These are phyloP conservation scores for Spondyliosoma cantharus DNA, from an alignment of 2,797 vertebrate species.

Conservation along the genomic window DNA sequence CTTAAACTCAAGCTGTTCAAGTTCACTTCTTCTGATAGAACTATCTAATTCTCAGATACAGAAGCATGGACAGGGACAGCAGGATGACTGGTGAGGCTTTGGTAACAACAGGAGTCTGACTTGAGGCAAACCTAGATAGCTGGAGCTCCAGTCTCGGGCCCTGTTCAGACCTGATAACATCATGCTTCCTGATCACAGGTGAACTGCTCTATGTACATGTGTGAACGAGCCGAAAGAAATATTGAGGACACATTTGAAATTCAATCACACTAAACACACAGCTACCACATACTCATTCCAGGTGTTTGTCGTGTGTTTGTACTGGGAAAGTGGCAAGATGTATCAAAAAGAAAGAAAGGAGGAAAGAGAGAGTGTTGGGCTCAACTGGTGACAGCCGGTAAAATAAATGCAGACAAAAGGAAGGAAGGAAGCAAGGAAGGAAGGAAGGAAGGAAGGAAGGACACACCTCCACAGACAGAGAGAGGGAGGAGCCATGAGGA, in stretches of 20 bases:
- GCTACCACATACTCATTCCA: not conserved
- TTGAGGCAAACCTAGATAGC: constrained; percentile 9
- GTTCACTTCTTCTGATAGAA: not conserved
- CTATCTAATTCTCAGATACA: not conserved
- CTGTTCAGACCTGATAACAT: no score
- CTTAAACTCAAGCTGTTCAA: not conserved
- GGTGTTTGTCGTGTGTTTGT: not conserved
- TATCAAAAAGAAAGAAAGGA: not conserved
- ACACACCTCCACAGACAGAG: constrained; percentile 89
- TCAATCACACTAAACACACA: not conserved
- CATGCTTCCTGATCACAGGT: no score
- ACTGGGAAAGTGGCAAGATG: not conserved
- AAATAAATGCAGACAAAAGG: not conserved
- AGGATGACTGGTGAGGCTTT: not conserved
- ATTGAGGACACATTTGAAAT: not conserved
- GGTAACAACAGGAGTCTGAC: constrained; percentile 26
- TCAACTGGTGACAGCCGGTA: not conserved
- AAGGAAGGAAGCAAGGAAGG: not conserved
- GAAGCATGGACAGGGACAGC: no score
- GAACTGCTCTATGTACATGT: no score
- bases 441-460: constrained; percentile 16
- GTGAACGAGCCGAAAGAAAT: no score
- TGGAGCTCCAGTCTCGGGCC: constrained; percentile 3
- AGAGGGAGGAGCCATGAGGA: constrained; percentile 86
- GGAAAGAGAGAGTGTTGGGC: no score